phyloP scores from a whole-genome alignment of 2,888 invertebrate species.

The Tinea semifulvella region DNA sequence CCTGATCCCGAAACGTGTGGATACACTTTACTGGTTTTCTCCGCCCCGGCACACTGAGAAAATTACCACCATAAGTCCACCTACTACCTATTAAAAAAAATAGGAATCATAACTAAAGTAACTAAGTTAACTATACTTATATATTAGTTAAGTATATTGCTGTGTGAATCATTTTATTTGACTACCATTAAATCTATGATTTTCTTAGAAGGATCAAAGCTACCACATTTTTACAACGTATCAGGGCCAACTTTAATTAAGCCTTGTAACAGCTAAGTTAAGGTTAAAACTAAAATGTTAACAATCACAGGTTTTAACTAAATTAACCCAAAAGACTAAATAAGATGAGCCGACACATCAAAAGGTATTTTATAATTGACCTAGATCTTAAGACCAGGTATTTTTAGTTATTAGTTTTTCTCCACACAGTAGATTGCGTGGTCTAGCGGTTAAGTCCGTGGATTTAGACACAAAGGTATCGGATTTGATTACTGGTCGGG shows the following conservation, averaged over 20 bases:
- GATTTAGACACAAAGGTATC: no score
- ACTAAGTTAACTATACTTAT: neutral
- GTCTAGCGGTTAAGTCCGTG: no score
- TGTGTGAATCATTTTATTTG: slow-evolving; percentile 9
- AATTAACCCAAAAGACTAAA: slow-evolving; percentile 10
- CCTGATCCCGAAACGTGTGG: no score
- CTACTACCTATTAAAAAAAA: no score
- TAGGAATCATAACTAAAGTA: no score
- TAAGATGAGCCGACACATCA: slow-evolving; percentile 9
- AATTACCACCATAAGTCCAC: no score
- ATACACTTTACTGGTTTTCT: no score
- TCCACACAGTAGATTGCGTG: neutral
- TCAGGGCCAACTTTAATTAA: neutral
- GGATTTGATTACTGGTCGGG: no score
- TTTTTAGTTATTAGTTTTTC: no score
- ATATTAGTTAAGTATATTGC: slow-evolving; percentile 11
- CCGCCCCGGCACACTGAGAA: no score
- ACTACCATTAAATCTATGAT: slow-evolving; percentile 3
- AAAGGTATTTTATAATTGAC: no score
- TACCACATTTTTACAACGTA: slow-evolving; percentile 4
- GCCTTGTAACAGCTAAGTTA: neutral
- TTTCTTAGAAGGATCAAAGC: slow-evolving; percentile 11
- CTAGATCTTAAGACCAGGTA: no score
- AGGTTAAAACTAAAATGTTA: neutral
- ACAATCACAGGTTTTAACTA: neutral